Base-by-base conservation (phyloP, 2,888 invertebrate genomes). In the Cylloceria caligata region DNA sequence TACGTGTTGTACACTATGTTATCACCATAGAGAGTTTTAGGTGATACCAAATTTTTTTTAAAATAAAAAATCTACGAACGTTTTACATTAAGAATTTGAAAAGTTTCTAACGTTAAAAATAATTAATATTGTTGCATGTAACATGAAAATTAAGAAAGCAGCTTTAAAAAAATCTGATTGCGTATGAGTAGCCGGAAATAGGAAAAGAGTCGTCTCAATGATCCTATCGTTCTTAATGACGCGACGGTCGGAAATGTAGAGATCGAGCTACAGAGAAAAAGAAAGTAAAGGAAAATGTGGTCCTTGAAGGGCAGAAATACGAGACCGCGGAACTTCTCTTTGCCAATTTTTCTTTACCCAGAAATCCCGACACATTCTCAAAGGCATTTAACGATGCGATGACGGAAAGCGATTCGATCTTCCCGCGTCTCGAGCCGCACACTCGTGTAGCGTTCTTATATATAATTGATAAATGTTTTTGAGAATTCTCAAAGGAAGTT, bases 301-400 rank as follows among this genome's bases (percentile, higher is more conserved):
- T 36, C 60, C 16, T 36, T 34, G 11, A 60, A 36, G 60, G 57
- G 3, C 27, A 30, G 11, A 57, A 11, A 30, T 30, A 30, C n/a
- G 42, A 30, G 16, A 4, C 30, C 5, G 2, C 6, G 16, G 4
- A 1, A 7, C n/a, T 34, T 34, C 0, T 11, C 60, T 60, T 60
- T 19, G 7, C 34, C 34, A 9, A 60, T 34, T 36, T 36, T 60
- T 34, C 34, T 34, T 34, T 16, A 16, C 9, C n/a, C 55, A 30
- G n/a, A 57, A n/a, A n/a, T 57, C 30, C 16, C 16, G 55, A 13
- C n/a, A 27, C 27, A 55, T 71, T 71, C 55, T 55, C 60, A 60
- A 60, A 24, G 72, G 72, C 52, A 21, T 72, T 60, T 34, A 34
- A 34, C 60, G 19, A 34, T 36, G 19, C 60, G 60, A 60, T 60